These are phyloP conservation scores for Brachynemurus nebulosus DNA, from an alignment of 2,888 invertebrate genomes.

Conservation along the genomic window DNA sequence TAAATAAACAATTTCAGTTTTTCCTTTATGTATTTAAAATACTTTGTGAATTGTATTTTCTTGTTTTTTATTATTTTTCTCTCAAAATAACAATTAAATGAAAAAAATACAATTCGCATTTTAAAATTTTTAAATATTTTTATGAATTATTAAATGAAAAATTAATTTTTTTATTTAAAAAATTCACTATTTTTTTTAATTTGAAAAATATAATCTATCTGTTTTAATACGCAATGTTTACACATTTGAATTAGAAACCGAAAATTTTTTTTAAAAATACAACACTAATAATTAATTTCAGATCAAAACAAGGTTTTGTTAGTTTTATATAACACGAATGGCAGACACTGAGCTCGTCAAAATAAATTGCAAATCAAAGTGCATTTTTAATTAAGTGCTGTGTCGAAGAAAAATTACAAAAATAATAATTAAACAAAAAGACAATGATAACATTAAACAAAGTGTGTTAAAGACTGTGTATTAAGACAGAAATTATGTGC, in stretches of 20 bases:
- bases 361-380: too few relatives aligned
- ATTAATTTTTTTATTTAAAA: too few relatives aligned
- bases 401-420: background rate
- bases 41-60: too few relatives aligned
- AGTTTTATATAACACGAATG: background rate
- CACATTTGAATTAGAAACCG: background rate
- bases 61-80: too few relatives aligned
- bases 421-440: too few relatives aligned
- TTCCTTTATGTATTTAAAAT: too few relatives aligned
- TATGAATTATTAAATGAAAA: too few relatives aligned
- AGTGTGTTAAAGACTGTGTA: background rate
- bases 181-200: too few relatives aligned
- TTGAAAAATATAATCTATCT: background rate
- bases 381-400: background rate
- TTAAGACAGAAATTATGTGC: constrained; percentile 4
- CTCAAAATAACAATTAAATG: too few relatives aligned
- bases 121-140: too few relatives aligned
- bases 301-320: background rate
- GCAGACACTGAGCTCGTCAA: background rate
- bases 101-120: too few relatives aligned
- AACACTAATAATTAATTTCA: background rate
- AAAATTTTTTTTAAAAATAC: background rate
- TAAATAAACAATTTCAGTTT: too few relatives aligned
- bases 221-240: constrained; percentile 1
- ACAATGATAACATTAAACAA: background rate